Base-by-base conservation (phyloP, 2,113 vertebrate genomes). In the Dipodomys merriami region DNA sequence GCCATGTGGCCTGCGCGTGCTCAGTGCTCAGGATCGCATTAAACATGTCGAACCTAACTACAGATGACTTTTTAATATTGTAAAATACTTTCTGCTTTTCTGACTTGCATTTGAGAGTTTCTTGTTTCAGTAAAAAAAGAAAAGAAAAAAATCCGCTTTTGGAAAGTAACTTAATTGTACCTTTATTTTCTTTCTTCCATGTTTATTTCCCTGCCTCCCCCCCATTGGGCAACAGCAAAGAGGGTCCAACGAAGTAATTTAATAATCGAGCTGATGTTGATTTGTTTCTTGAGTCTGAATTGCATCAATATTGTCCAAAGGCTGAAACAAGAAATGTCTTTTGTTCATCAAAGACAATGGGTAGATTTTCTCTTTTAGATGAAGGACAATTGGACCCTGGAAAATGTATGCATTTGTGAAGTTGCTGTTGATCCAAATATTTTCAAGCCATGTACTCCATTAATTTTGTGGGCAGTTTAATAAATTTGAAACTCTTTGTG, bases 371-470 rank as follows among this genome's bases (percentile, higher is more conserved):
- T 97, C 97, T 96, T 97, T 97, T 64, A 64, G 53, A 57, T 98
- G 97, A 97, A 97, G 97, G 96, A 95, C 93, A 94, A 86, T 92
- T 95, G 95, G 96, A 97, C 97, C 96, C 96, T 97, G 97, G 97
- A 98, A 98, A 98, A 98, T 98, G 98, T 98, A 99, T 98, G 98
- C 98, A 1, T 99, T 98, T 99, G 98, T 99, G 98, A 98, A 99
- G 98, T 98, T 97, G 98, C 98, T 98, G 98, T 98, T 91, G 97
- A 98, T 98, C 98, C 98, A 98, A 98, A 98, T 98, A 98, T 98
- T 98, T 98, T 97, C 98, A 99, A 98, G 98, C 98, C 98, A 99
- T 99, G 98, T 98, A 98, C 98, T 98, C 97, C 98, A 98, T 99
- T 98, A 98, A 98, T 98, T 98, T 98, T 98, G 98, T 98, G 97